Evolutionary conservation across 2,888 invertebrate genomes (phyloP).

Genomic region (Lacanobia oleracea): DNA sequence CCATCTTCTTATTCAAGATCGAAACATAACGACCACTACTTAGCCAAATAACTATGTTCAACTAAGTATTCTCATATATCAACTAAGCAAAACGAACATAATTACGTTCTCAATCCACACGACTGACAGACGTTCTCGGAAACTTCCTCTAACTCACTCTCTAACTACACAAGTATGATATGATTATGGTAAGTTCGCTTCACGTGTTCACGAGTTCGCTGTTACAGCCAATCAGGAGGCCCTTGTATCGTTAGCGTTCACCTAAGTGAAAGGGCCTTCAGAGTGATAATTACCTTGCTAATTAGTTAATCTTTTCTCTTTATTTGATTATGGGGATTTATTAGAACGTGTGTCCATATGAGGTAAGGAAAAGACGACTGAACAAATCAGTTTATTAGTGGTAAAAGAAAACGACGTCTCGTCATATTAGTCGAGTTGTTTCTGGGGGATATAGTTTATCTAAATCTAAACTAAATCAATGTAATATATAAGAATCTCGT

Average conservation of each 20-base stretch:
- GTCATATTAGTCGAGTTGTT: too few relatives aligned
- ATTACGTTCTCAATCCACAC: not conserved
- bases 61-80: not conserved
- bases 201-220: constrained; percentile 7
- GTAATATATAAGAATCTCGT: too few relatives aligned
- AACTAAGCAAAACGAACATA: not conserved
- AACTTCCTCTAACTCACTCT: too few relatives aligned
- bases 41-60: too few relatives aligned
- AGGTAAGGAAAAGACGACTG: too few relatives aligned
- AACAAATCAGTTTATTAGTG: too few relatives aligned
- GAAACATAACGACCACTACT: not conserved
- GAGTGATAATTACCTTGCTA: not conserved
- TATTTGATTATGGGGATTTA: not conserved
- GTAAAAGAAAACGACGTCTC: too few relatives aligned
- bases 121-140: constrained; percentile 3
- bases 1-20: not conserved
- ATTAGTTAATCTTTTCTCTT: not conserved
- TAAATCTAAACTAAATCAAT: too few relatives aligned
- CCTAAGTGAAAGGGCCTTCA: constrained; percentile 5
- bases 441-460: too few relatives aligned
- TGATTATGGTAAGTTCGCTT: constrained; percentile 25
- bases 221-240: constrained; percentile 15
- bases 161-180: constrained; percentile 9
- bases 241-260: constrained; percentile 3
- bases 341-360: too few relatives aligned